Percentiles rank a stretch among this genome's conserved stretches.
Evolutionary conservation across 2,113 vertebrate species (phyloP).

Genomic region (Atlantisia rogersi): DNA sequence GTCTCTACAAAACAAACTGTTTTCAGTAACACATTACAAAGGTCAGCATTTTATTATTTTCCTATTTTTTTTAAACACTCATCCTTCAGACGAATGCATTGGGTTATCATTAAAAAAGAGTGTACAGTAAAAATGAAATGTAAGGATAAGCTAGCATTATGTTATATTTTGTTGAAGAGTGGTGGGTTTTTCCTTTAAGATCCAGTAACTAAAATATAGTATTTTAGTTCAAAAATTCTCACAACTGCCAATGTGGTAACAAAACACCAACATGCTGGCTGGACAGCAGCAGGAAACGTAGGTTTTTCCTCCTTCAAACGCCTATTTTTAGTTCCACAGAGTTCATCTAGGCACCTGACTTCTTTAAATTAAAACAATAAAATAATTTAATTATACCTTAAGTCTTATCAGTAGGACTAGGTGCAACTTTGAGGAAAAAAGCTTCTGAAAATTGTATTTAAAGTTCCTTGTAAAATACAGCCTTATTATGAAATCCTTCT

Average conservation of each 20-base stretch:
- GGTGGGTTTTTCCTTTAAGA: not conserved
- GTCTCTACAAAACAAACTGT: not conserved
- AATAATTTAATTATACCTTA: not conserved
- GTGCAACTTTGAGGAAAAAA: not conserved
- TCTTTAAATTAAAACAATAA: not conserved
- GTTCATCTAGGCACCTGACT: not conserved
- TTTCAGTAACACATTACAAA: not conserved
- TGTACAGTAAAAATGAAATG: not conserved
- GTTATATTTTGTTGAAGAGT: not conserved
- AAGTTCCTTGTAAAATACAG: constrained; percentile 67
- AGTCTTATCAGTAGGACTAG: not conserved
- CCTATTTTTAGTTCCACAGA: not conserved
- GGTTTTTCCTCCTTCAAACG: not conserved
- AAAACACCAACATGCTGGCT: not conserved
- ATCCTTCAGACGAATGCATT: not conserved
- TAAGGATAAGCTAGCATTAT: not conserved
- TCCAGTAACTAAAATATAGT: not conserved
- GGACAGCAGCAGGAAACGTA: not conserved
- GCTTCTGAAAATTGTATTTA: constrained; percentile 51
- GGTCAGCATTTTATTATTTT: not conserved
- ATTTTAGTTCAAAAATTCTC: not conserved
- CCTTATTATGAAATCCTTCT: constrained; percentile 63
- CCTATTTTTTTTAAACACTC: not conserved
- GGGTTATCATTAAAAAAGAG: not conserved
- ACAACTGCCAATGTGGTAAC: not conserved